Evolutionary conservation across 2,888 invertebrate species (phyloP).

Genomic region (Rhingia rostrata): DNA sequence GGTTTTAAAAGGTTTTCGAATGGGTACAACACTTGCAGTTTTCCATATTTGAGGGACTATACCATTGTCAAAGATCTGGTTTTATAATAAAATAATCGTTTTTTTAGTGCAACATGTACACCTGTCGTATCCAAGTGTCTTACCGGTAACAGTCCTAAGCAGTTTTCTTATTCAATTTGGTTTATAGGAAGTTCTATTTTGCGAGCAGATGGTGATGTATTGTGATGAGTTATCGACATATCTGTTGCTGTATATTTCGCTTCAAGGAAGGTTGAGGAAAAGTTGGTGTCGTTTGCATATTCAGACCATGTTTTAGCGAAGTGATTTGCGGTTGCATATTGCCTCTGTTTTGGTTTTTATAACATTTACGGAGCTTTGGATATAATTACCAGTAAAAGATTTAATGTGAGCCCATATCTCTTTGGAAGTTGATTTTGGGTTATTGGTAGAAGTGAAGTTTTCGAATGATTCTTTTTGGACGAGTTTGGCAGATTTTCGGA

Average conservation of each 20-base stretch:
- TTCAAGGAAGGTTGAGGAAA: not conserved
- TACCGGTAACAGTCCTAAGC: too few relatives aligned
- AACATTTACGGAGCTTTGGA: not conserved
- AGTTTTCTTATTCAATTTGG: too few relatives aligned
- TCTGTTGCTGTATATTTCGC: not conserved
- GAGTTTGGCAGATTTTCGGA: constrained; percentile 1
- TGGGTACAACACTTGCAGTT: not conserved
- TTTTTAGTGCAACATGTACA: not conserved
- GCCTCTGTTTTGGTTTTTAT: not conserved
- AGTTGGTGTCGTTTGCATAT: not conserved
- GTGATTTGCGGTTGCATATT: not conserved
- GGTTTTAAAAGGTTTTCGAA: too few relatives aligned
- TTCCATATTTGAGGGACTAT: constrained; percentile 5
- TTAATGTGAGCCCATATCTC: constrained; percentile 1
- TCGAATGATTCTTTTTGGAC: constrained; percentile 8
- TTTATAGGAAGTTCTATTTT: too few relatives aligned
- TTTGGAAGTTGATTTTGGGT: not conserved
- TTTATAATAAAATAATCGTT: not conserved
- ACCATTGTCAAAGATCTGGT: not conserved
- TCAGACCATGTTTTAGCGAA: constrained; percentile 16
- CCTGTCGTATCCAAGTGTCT: not conserved
- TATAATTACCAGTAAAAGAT: not conserved
- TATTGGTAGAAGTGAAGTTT: constrained; percentile 4
- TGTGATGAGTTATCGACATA: too few relatives aligned
- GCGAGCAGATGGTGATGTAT: too few relatives aligned